Conservation (phyloP, 1,140 invertebrate genomes). For the Cepaea nemoralis region DNA sequence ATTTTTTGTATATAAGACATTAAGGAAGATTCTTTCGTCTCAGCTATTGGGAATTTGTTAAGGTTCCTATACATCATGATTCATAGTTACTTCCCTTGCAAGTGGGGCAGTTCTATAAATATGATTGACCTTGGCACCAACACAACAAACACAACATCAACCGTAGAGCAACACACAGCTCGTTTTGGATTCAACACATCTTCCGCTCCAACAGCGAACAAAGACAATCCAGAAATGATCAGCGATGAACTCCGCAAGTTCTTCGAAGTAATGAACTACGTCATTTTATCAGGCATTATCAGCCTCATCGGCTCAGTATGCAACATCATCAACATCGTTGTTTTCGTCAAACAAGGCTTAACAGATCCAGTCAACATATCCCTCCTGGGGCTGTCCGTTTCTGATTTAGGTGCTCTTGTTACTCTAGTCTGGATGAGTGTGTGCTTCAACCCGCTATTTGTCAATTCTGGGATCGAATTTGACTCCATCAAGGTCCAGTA, state of each 20-base stretch:
- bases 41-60: too few species aligned
- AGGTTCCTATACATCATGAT: too few species aligned
- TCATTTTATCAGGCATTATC: not conserved
- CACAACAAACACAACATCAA: not conserved
- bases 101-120: too few species aligned
- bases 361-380: not conserved
- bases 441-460: not conserved
- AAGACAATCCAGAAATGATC: not conserved
- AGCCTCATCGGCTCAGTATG: not conserved
- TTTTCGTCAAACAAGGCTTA: conserved; percentile 19
- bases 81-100: too few species aligned
- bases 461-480: not conserved
- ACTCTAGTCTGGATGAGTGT: not conserved
- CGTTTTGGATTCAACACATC: not conserved
- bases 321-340: conserved; percentile 1
- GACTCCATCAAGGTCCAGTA: not conserved
- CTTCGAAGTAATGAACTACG: not conserved
- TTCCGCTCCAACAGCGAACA: not conserved
- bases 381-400: not conserved
- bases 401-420: not conserved
- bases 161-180: not conserved
- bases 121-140: not conserved
- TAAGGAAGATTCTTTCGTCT: too few species aligned
- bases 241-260: not conserved
- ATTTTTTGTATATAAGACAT: too few species aligned